Evolutionary conservation across 2,888 invertebrate species (phyloP), one percentile per base, ranked within the genome.

Genomic region (Tenthredo amoena): DNA sequence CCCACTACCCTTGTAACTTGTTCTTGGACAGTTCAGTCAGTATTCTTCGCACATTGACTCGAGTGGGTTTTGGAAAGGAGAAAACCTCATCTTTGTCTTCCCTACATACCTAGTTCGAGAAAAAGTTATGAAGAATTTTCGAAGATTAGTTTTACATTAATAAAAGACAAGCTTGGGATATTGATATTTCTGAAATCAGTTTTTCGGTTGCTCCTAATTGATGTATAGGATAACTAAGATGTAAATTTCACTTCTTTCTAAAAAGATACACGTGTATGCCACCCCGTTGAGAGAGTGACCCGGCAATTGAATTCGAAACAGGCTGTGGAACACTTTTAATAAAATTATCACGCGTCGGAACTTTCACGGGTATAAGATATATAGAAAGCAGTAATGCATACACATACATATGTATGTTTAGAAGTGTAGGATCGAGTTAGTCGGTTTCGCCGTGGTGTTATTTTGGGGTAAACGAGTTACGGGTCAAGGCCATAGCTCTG

Each of bases 401-500:
- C 55, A 40, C 7, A 77, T 77, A 40, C 7, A 18, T 43, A 21
- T 43, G 43, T 21, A 43, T 76, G 15, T 31, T 9, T 12, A 62
- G 40, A 62, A 34, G 37, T 62, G 37, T 40, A 21, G 58, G 26
- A 43, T 81, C 62, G 40, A 62, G 62, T n/a, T 21, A 40, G 77
- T 55, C 18, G 62, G 62, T 21, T 81, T 81, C 31, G n/a, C n/a
- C 37, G 62, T 31, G 21, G 34, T 40, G 10, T 62, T 62, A 68
- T 71, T 71, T 83, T 50, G 83, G 47, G 71, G 50, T 68, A 83
- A 65, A 71, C 43, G 71, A 65, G 26, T 83, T 47, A 83, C 83
- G 71, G 83, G 50, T 83, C 68, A 83, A 83, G 83, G 83, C 62
- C 68, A 68, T 68, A 47, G 47, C 83, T 68, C 68, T 83, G 83